These are phyloP conservation scores for honey bee (Apis mellifera) DNA, from an alignment of 1,140 invertebrate species.

Conservation along the genomic window Amel_HAv3.1 CM009941.2:8928001-8928500, in stretches of 20 bases:
- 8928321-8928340: slow-evolving; percentile 9
- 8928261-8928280: not conserved
- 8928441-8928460: slow-evolving; percentile 33
- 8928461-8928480: slow-evolving; percentile 24
- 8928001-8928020: not conserved
- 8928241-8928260: no score
- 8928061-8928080: not conserved
- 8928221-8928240: slow-evolving; percentile 4
- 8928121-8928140: slow-evolving; percentile 24
- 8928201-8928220: slow-evolving; percentile 20
- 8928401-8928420: slow-evolving; percentile 26
- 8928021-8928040: not conserved
- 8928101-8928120: slow-evolving; percentile 30
- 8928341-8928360: not conserved
- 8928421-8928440: not conserved
- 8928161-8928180: slow-evolving; percentile 54
- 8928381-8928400: not conserved
- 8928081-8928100: not conserved
- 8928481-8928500: slow-evolving; percentile 17
- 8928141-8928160: slow-evolving; percentile 50
- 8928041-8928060: not conserved
- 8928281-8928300: slow-evolving; percentile 6
- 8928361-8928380: slow-evolving; percentile 23
- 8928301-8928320: slow-evolving; percentile 15
- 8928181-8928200: slow-evolving; percentile 32